Percentiles rank a stretch among this genome's conserved stretches.
Conservation (phyloP, 2,797 vertebrate genomes). For the Melanotaenia nigrans region DNA sequence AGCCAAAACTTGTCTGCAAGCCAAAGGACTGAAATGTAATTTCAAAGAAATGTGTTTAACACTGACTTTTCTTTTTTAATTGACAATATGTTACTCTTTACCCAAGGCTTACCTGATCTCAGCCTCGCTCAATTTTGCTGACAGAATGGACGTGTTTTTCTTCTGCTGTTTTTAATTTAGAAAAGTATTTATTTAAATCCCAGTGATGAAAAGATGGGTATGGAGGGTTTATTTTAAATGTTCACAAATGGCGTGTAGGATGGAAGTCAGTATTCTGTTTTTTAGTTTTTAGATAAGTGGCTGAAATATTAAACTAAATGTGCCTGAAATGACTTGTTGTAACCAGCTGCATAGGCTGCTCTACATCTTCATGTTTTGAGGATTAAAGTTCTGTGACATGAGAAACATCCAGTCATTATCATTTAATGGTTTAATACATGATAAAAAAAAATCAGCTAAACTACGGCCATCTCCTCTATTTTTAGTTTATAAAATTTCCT, state of each 20-base stretch:
- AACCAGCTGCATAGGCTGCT: background rate
- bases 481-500: background rate
- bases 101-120: conserved; percentile 3
- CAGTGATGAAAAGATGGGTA: conserved; percentile 3
- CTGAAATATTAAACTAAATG: background rate
- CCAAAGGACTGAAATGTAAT: conserved; percentile 20
- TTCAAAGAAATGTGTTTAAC: background rate
- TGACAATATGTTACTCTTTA: background rate
- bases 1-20: conserved; percentile 14
- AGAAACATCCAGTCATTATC: background rate
- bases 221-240: conserved; percentile 16
- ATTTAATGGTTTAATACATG: background rate
- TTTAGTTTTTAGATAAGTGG: background rate
- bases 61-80: background rate
- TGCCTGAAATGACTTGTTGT: background rate
- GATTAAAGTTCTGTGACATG: background rate
- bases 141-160: background rate
- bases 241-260: conserved; percentile 12
- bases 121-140: background rate
- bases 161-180: too few relatives aligned
- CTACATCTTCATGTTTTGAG: background rate
- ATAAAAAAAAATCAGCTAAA: background rate
- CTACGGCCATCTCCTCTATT: background rate
- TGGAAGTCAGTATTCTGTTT: background rate
- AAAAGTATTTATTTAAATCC: conserved; percentile 15